A percentile compares a stretch with the other conserved stretches of the same genome.
Conservation (phyloP, 2,888 invertebrate species). For the Loripinus fragilis region DNA sequence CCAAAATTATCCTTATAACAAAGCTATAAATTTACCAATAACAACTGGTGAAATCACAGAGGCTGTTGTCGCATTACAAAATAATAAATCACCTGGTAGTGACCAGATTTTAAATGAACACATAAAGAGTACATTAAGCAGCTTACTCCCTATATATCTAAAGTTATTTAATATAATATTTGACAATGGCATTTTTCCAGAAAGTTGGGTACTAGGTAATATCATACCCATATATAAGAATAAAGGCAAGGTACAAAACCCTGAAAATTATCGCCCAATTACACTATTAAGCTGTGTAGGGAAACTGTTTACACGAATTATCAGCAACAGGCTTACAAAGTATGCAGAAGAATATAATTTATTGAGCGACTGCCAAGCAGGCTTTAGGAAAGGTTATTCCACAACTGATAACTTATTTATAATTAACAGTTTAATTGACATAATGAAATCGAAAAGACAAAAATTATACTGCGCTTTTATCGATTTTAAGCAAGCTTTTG, state of each 20-base stretch:
- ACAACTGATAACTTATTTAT: not conserved
- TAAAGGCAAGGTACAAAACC: constrained; percentile 21
- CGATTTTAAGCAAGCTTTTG: constrained; percentile 10
- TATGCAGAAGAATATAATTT: not conserved
- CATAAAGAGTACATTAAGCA: constrained; percentile 1
- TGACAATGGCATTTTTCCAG: constrained; percentile 27
- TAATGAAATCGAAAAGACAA: not conserved
- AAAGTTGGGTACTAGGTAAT: constrained; percentile 24
- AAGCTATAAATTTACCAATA: constrained; percentile 10
- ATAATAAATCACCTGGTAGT: constrained; percentile 1
- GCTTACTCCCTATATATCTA: not conserved
- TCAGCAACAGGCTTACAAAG: not conserved
- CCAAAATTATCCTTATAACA: not conserved
- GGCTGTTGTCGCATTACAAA: not conserved
- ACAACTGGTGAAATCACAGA: constrained; percentile 7
- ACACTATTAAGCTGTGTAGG: constrained; percentile 21
- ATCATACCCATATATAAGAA: constrained; percentile 37
- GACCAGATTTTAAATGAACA: constrained; percentile 23
- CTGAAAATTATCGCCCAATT: constrained; percentile 30
- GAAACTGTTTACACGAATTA: constrained; percentile 1
- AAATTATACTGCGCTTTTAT: not conserved
- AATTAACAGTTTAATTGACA: not conserved
- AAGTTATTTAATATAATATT: constrained; percentile 25
- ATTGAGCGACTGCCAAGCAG: not conserved
- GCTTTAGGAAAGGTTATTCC: constrained; percentile 17